Conservation (phyloP, 2,113 vertebrate genomes). For the Pica pica region DNA sequence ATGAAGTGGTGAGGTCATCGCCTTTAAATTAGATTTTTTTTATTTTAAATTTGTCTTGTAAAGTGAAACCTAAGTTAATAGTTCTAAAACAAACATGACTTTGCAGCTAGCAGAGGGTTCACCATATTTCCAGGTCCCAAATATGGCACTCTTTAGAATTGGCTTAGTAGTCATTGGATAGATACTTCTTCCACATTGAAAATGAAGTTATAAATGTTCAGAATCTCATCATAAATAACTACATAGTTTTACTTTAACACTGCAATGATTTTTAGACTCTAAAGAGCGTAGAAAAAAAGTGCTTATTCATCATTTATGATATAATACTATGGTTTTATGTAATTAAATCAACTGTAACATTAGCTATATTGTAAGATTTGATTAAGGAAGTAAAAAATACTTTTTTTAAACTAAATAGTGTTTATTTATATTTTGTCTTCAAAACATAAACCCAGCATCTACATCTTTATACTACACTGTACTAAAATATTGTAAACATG, state of each 20-base stretch:
- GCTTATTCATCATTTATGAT: background rate
- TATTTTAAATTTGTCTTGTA: conserved; percentile 52
- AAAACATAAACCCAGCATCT: background rate
- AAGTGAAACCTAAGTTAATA: conserved; percentile 62
- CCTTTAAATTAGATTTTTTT: conserved; percentile 63
- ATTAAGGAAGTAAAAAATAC: background rate
- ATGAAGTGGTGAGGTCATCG: conserved; percentile 77
- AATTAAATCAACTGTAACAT: conserved; percentile 23
- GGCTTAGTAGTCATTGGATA: background rate
- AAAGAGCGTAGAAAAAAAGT: background rate
- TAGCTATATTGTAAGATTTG: background rate
- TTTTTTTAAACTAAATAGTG: background rate
- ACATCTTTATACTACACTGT: background rate
- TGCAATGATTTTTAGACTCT: background rate
- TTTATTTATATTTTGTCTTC: background rate
- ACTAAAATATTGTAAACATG: background rate
- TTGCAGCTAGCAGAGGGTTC: conserved; percentile 21
- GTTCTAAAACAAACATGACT: conserved; percentile 57
- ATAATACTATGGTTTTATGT: background rate
- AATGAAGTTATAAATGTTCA: background rate
- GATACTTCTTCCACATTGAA: background rate
- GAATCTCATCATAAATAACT: background rate
- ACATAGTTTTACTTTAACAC: background rate
- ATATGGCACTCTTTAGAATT: background rate
- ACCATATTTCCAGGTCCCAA: background rate